Base-by-base conservation (phyloP, 2,888 invertebrate genomes). In the Leistus spinibarbis region DNA sequence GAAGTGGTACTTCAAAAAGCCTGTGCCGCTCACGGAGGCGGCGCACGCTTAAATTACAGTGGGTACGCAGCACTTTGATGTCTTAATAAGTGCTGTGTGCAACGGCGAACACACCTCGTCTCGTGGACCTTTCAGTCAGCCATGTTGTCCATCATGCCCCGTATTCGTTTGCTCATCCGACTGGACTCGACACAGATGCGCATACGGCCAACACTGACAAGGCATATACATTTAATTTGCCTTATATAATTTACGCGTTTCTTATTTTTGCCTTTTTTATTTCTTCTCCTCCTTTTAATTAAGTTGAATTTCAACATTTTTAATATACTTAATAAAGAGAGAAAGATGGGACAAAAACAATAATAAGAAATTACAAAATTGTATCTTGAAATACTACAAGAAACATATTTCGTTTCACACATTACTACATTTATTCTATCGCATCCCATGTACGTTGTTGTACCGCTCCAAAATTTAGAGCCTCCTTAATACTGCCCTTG, bases 31-130 rank as follows among this genome's bases (percentile, higher is more conserved):
- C 20, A 20, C 54, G 23, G 54, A 27, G 53, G 40, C 64, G 70
- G 54, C 66, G 10, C 17, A 4, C 20, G 68, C 24, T 68, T 56
- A 70, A 70, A 70, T 70, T 70, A 70, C 70, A 70, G 70, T 63
- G 63, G 63, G 20, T 40, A 40, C 16, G 13, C 53, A 69, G 17
- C 56, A n/a, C 70, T 70, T 70, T 70, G 70, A 70, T 70, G 70
- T 70, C 54, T 70, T 70, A 70, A 70, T 70, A 70, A 70, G 70
- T 54, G 63, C 24, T 23, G 27, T 27, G 27, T 13, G 69, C 9
- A 60, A 22, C 20, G 63, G 10, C 3, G 56, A 24, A 65, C 27
- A 24, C 13, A 10, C 0, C 40, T 2, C 40, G 27, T 27, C 40
- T 2, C 40, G 27, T 27, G 9, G 27, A 27, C 9, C 27, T 27